These are phyloP conservation scores for Rhynchonycteris naso DNA, from an alignment of 2,797 vertebrate genomes.

Conservation along the genomic window DNA sequence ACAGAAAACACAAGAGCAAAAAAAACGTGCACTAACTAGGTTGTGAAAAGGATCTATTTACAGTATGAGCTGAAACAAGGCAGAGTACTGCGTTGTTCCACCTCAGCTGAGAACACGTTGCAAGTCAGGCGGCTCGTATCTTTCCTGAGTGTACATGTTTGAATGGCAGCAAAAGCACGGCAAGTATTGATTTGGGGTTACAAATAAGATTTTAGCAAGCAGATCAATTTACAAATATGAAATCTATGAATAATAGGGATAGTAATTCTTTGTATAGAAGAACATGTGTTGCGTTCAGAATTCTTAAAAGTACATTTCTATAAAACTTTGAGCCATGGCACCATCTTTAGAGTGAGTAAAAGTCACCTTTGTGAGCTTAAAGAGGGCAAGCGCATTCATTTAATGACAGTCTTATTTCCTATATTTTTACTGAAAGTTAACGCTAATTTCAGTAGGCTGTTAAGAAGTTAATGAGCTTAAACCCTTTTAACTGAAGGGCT, in stretches of 20 bases:
- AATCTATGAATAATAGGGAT: neutral
- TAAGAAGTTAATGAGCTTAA: neutral
- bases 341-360: neutral
- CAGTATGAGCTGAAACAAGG: neutral
- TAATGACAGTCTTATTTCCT: neutral
- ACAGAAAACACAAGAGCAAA: neutral
- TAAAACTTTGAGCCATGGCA: neutral
- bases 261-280: neutral
- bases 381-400: neutral
- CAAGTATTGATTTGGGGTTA: neutral
- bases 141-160: neutral
- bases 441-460: neutral
- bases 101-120: neutral
- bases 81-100: neutral
- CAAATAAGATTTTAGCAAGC: neutral
- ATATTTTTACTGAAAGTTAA: neutral
- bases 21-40: neutral
- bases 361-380: neutral
- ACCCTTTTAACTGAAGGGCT: neutral
- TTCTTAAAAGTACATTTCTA: neutral
- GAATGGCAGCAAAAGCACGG: neutral
- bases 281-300: neutral
- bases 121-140: neutral
- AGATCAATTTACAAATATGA: neutral
- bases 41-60: neutral